Base-by-base conservation (phyloP, 2,113 vertebrate genomes). In the Puntigrus tetrazona region DNA sequence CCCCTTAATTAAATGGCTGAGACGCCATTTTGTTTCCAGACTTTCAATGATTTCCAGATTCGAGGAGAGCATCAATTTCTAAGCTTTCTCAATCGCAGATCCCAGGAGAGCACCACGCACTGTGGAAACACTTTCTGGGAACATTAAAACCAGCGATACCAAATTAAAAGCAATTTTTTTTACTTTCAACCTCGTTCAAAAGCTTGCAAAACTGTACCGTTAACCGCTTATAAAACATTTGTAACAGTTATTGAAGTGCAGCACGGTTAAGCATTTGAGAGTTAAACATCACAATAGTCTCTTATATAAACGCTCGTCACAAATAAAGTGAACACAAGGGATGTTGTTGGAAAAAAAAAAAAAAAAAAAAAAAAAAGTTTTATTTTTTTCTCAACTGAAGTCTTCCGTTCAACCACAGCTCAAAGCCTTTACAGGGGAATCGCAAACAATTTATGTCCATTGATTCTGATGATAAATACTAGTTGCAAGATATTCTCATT, bases 401-500 rank as follows among this genome's bases (percentile, higher is more conserved):
- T 82, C 87, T 90, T 90, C 70, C 86, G 65, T 87, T 88, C 63
- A 50, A 87, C 84, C 86, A 78, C 50, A 78, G 88, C 84, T 93
- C 80, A 87, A 88, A 88, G 89, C 61, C 88, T 78, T 89, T 88
- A 0, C 88, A 89, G 88, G 81, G 89, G 90, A 90, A 85, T 84
- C 84, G 78, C 89, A 57, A 87, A 82, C 86, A 88, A 86, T 88
- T 83, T 87, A 90, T 91, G 93, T 94, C 90, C 86, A 38, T 90
- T 73, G 31, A 74, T 90, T 86, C 63, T 86, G 86, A 84, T 34
- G 86, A 88, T 73, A 75, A 83, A 83, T 76, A 36, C 0, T 18
- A 55, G 75, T 63, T 18, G 43, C 52, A 47, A 16, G 43, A 63
- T 45, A 86, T 87, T 85, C 87, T 98, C 93, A 97, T 90, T 98